Conservation (phyloP, 2,888 invertebrate genomes). For the Ecdyonurus torrentis region DNA sequence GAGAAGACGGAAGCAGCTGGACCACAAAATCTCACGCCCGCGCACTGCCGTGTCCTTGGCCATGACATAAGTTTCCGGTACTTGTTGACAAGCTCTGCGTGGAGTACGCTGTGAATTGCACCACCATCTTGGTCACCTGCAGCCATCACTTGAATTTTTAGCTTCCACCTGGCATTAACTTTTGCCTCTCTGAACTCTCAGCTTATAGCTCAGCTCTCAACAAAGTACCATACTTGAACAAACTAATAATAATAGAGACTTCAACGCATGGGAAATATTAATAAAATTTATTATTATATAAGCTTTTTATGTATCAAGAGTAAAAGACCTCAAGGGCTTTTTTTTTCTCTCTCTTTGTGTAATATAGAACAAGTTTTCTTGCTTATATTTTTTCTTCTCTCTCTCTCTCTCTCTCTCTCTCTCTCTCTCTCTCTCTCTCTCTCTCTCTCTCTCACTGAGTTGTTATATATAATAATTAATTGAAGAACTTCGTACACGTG, state of each 20-base stretch:
- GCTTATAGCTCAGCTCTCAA: background rate
- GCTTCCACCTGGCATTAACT: background rate
- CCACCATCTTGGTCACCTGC: background rate
- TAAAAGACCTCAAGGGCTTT: background rate
- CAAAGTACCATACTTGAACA: background rate
- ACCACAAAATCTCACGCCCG: background rate
- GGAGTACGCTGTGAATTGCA: background rate
- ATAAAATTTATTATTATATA: background rate
- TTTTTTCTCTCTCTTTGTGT: no score
- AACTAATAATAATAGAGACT: no score
- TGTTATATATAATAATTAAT: no score
- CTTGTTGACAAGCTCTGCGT: background rate
- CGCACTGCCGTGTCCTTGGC: no score
- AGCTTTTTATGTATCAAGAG: no score
- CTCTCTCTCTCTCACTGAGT: no score
- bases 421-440: no score
- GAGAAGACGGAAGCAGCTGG: background rate
- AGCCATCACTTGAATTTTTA: background rate
- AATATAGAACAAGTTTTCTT: no score
- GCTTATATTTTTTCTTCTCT: no score
- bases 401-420: no score
- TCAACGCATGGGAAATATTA: background rate
- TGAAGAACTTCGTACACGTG: no score
- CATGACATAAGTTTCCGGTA: background rate
- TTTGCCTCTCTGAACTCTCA: background rate